These are phyloP conservation scores for Epizoanthus ramosus DNA, from an alignment of 92 coral and sea anemone genomes.

Conservation along the genomic window DNA sequence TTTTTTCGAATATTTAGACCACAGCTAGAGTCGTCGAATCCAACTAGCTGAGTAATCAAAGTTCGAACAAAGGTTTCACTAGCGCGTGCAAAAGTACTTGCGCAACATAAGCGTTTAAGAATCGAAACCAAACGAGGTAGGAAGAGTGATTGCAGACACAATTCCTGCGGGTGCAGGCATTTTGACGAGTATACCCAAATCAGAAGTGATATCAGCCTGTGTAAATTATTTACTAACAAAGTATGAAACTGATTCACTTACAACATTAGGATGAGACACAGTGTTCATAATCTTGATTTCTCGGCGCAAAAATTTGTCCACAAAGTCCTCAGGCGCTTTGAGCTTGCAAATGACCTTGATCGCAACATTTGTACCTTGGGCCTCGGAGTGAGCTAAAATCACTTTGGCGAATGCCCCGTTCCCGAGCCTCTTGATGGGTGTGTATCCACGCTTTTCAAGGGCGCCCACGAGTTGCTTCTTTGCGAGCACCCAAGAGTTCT, in stretches of 20 bases:
- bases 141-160: no score
- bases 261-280: conserved; percentile 68
- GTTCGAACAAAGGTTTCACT: no score
- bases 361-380: conserved; percentile 66
- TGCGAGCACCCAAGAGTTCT: conserved; percentile 76
- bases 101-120: no score
- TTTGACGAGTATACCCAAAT: no score
- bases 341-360: conserved; percentile 68
- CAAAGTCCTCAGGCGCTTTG: conserved; percentile 71
- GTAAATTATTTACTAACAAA: no score
- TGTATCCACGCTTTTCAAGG: conserved; percentile 78
- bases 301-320: conserved; percentile 70
- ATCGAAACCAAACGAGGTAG: no score
- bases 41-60: no score
- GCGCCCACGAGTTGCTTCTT: conserved; percentile 57
- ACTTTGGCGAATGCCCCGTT: conserved; percentile 83
- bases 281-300: conserved; percentile 73
- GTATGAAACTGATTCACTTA: conserved; percentile 36
- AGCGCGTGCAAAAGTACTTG: no score
- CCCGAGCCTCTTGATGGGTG: conserved; percentile 55
- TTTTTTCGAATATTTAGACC: no score
- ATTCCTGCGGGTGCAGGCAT: no score
- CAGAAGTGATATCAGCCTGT: no score
- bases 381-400: conserved; percentile 63
- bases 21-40: no score